phyloP scores from a whole-genome alignment of 64 coral and sea anemone genomes.

The Montipora cactus region DNA sequence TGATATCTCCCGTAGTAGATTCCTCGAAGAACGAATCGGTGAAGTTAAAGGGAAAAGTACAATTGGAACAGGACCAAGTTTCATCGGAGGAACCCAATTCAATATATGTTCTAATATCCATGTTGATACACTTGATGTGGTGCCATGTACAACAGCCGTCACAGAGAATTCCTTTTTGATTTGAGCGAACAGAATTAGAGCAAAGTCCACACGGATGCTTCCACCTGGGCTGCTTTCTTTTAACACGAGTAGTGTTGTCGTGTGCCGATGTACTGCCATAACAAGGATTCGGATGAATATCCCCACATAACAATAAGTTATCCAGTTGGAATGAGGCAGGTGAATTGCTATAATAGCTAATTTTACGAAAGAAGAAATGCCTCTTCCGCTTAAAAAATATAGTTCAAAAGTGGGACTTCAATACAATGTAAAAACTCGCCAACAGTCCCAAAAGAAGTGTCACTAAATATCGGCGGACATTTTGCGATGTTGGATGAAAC shows the following conservation, averaged over 20 bases:
- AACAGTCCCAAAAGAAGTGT: no score
- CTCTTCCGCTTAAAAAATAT: no score
- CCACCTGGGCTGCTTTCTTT: constrained; percentile 44
- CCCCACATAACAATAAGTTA: constrained; percentile 56
- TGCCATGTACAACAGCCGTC: constrained; percentile 57
- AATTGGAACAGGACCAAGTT: constrained; percentile 48
- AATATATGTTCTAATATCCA: constrained; percentile 57
- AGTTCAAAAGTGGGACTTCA: no score
- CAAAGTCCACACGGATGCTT: constrained; percentile 18
- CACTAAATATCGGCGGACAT: no score
- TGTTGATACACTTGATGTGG: constrained; percentile 62
- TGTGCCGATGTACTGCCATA: constrained; percentile 3
- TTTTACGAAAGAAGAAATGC: no score
- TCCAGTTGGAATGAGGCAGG: background rate
- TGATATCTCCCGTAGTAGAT: background rate
- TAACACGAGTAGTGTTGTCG: background rate
- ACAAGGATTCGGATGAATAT: constrained; percentile 59
- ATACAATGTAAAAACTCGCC: no score
- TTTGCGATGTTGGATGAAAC: no score
- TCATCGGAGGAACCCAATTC: constrained; percentile 53
- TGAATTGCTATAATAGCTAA: no score
- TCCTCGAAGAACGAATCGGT: constrained; percentile 64
- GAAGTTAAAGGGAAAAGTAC: constrained; percentile 57
- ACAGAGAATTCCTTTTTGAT: constrained; percentile 54
- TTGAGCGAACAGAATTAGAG: constrained; percentile 16